phyloP scores from a whole-genome alignment of 2,113 vertebrate genomes.

The Ictalurus furcatus region DNA sequence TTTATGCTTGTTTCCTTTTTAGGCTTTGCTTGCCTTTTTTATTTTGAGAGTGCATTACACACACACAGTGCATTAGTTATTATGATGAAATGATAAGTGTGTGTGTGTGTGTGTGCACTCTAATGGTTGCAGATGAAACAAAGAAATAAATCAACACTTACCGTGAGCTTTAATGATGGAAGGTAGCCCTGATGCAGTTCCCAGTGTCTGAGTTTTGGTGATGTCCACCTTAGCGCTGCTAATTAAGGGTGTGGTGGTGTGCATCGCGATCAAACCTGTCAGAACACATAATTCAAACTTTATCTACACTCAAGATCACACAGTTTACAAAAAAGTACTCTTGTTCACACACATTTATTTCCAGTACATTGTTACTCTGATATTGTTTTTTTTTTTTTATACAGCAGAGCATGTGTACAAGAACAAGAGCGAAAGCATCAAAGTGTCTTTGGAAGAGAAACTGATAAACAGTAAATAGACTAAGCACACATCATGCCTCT shows the following conservation, averaged over 20 bases:
- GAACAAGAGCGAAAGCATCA: background rate
- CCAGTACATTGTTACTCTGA: background rate
- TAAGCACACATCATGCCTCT: background rate
- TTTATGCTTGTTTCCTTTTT: too few species aligned
- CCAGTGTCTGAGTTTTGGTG: background rate
- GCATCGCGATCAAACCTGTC: conserved; percentile 67
- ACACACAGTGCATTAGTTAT: background rate
- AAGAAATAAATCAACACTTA: conserved; percentile 37
- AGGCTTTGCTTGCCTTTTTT: background rate
- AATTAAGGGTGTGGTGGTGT: conserved; percentile 49
- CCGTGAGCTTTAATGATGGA: conserved; percentile 60
- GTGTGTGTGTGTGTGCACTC: background rate
- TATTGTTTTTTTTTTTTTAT: background rate
- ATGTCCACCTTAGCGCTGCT: conserved; percentile 53
- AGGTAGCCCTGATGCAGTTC: background rate
- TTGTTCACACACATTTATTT: too few species aligned
- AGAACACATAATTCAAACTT: background rate
- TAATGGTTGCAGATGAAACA: background rate
- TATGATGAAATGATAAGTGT: background rate
- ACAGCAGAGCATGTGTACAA: background rate
- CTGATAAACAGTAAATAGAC: background rate
- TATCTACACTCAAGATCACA: background rate
- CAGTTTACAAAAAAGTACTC: background rate
- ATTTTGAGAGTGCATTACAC: background rate
- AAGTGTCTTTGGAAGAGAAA: background rate